Evolutionary conservation across 2,888 invertebrate species (phyloP), one percentile per base, ranked within the genome.

Genomic region (Eulithis prunata): DNA sequence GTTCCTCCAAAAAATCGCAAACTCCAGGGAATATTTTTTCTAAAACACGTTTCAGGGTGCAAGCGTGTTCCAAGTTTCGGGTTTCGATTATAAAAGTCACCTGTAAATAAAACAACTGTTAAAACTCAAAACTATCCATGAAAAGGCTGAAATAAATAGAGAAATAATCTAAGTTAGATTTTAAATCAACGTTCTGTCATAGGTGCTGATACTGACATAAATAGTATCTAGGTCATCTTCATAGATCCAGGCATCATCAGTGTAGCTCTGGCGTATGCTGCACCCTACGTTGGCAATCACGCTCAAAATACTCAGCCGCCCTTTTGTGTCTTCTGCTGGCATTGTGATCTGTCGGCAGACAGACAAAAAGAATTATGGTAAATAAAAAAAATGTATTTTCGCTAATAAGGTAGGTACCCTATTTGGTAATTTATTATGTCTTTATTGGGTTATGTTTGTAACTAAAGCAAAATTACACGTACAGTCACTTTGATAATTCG

Each of bases 21-120:
- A 66, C 70, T n/a, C 75, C 63, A 0, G 88, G 86, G 61, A 84
- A 87, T n/a, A 84, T 62, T 45, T 71, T 76, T 8, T 78, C 71
- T 74, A 87, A 63, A 72, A 87, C 72, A 12, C 78, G 74, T 68
- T 78, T 84, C n/a, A 88, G 63, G 0, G 70, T 87, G 79, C 78
- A 78, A 0, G 95, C 94, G 79, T 98, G 98, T 2, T 94, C 94
- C 81, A 94, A 90, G 81, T 96, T 96, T 62, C 95, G 90, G 0
- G 97, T 97, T 89, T 98, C 98, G 77, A 96, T 96, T 5, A 97
- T 94, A 13, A 97, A 95, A 80, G 96, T 96, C 0, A 97, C 95
- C 96, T 96, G 86, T 72, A 91, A 89, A 12, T 8, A 68, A 69
- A 64, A 51, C 41, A 7, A 52, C 4, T 6, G 8, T 36, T n/a